phyloP scores from a whole-genome alignment of 2,888 invertebrate species.

The Andrena praecox region DNA sequence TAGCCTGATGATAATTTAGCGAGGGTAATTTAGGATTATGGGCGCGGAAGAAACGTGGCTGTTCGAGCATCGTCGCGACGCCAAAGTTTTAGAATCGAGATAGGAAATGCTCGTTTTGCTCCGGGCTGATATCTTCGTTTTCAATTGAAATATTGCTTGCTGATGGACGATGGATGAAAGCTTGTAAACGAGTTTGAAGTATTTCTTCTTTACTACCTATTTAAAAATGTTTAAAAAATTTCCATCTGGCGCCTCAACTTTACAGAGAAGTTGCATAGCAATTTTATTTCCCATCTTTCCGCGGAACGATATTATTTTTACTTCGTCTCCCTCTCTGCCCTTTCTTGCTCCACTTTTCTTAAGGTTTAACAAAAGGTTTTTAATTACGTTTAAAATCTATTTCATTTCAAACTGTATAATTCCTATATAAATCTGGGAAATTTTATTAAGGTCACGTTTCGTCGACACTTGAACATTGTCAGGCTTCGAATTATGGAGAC shows the following conservation, averaged over 20 bases:
- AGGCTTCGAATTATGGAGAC: not conserved
- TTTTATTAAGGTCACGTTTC: not conserved
- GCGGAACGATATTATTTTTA: too few species aligned
- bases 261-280: too few species aligned
- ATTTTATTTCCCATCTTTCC: too few species aligned
- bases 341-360: too few species aligned
- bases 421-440: not conserved
- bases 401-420: not conserved
- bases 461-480: not conserved
- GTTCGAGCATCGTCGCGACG: not conserved
- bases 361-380: not conserved
- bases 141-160: conserved; percentile 8
- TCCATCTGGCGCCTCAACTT: too few species aligned
- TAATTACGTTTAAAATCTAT: not conserved
- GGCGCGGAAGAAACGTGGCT: not conserved
- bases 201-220: too few species aligned
- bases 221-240: too few species aligned
- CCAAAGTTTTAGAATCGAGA: not conserved
- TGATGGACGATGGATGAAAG: not conserved
- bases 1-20: conserved; percentile 38
- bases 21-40: conserved; percentile 40
- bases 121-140: not conserved
- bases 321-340: too few species aligned
- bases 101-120: not conserved
- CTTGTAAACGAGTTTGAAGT: too few species aligned